These are phyloP conservation scores for Xenops minutus DNA, from an alignment of 2,797 vertebrate genomes.

Conservation along the genomic window DNA sequence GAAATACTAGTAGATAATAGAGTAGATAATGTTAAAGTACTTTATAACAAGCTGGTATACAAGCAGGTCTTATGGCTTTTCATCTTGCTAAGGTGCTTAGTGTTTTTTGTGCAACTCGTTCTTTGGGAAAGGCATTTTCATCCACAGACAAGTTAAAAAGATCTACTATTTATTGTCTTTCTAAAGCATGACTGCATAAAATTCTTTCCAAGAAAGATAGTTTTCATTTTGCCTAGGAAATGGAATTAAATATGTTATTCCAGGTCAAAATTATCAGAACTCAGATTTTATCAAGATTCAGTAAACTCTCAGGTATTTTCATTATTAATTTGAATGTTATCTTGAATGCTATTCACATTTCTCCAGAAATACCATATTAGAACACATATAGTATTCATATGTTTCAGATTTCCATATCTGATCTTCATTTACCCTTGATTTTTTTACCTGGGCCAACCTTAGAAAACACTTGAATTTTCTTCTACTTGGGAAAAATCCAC, in stretches of 20 bases:
- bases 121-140: not conserved
- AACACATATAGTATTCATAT: not conserved
- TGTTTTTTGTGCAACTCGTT: not conserved
- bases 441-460: not conserved
- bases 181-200: not conserved
- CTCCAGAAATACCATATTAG: not conserved
- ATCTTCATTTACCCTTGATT: not conserved
- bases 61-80: not conserved
- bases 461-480: not conserved
- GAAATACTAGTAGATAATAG: not conserved
- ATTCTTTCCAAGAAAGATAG: not conserved
- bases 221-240: not conserved
- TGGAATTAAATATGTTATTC: not conserved
- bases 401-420: not conserved
- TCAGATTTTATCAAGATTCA: not conserved
- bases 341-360: not conserved
- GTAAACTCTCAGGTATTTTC: not conserved
- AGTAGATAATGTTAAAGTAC: not conserved
- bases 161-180: not conserved
- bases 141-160: not conserved
- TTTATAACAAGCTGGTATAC: not conserved
- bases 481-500: not conserved
- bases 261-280: not conserved
- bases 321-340: not conserved
- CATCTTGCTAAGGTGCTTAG: not conserved